phyloP scores from a whole-genome alignment of 92 coral and sea anemone genomes.

The Epizoanthus fatuus region DNA sequence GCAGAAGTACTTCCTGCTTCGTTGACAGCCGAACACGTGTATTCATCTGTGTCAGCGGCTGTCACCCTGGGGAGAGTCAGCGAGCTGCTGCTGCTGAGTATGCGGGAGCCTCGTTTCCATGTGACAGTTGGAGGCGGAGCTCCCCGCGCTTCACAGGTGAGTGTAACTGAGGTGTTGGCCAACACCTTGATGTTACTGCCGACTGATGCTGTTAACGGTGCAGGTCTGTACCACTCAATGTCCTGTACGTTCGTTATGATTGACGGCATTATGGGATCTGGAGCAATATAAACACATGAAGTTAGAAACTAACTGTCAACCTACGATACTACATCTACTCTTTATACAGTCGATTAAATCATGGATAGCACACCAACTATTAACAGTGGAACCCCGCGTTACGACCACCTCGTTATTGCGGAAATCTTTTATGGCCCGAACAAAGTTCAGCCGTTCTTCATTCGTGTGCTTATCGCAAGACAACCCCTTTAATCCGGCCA shows the following conservation, averaged over 20 bases:
- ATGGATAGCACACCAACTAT: too few relatives aligned
- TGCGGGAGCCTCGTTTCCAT: conserved; percentile 72
- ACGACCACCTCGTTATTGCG: too few relatives aligned
- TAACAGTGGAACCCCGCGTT: too few relatives aligned
- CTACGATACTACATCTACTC: too few relatives aligned
- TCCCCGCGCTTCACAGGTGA: conserved; percentile 76
- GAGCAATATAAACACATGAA: too few relatives aligned
- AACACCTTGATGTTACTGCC: conserved; percentile 77
- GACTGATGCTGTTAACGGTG: conserved; percentile 58
- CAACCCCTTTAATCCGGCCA: too few relatives aligned
- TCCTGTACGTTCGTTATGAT: conserved; percentile 50
- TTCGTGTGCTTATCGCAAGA: too few relatives aligned
- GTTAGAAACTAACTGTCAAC: too few relatives aligned
- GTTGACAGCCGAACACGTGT: conserved; percentile 81
- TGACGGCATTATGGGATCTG: conserved; percentile 70
- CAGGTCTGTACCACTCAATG: conserved; percentile 48
- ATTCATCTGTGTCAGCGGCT: conserved; percentile 65
- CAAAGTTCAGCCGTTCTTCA: too few relatives aligned
- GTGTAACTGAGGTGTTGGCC: conserved; percentile 68
- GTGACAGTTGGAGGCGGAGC: conserved; percentile 73
- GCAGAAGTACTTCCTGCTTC: conserved; percentile 70
- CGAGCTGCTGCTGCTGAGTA: conserved; percentile 41
- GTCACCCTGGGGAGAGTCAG: conserved; percentile 63
- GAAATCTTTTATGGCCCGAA: too few relatives aligned
- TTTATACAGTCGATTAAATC: too few relatives aligned